Evolutionary conservation across 2,113 vertebrate genomes (phyloP), one percentile per base, ranked within the genome.

Genomic region (Eidolon helvum): DNA sequence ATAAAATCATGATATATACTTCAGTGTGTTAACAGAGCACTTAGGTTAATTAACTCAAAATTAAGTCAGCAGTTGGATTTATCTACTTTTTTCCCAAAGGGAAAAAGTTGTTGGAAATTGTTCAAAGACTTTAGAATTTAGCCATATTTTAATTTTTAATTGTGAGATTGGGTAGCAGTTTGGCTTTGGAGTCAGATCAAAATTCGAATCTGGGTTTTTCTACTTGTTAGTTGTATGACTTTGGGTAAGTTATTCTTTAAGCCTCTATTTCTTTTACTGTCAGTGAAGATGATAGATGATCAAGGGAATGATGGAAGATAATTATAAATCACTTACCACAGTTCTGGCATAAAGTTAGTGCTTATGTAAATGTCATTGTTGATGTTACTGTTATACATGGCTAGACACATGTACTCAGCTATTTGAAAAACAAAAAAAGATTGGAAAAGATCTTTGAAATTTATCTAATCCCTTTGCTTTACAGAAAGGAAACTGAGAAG

Each of bases 11-110:
- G 66, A 40, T 87, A 55, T 96, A n/a, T 22, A 28, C 66, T 80
- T 95, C 84, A 72, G 63, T 90, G 12, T 96, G 92, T 82, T 78
- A 55, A 84, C 90, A 95, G 8, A 61, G 2, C 21, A 57, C 19
- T 87, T 83, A 91, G 5, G 66, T 85, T 87, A 84, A 45, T 93
- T 90, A 91, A 61, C 14, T 96, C 45, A 94, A 68, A 94, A 68
- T 93, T 80, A 92, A 83, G 4, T 89, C 59, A 43, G 15, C 38
- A 75, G 12, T 30, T 85, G 30, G 30, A 40, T 45, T 78, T 91
- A 84, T 80, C 15, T 7, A 48, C 28, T 53, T 50, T 91, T 92
- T 74, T 24, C 1, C 24, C 5, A 71, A 12, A 2, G 7, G 14
- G 61, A 38, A 59, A 53, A 45, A 4, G 53, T 16, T 82, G 8